Conservation (phyloP, 2,797 vertebrate species). For the Psittacula derbiana region DNA sequence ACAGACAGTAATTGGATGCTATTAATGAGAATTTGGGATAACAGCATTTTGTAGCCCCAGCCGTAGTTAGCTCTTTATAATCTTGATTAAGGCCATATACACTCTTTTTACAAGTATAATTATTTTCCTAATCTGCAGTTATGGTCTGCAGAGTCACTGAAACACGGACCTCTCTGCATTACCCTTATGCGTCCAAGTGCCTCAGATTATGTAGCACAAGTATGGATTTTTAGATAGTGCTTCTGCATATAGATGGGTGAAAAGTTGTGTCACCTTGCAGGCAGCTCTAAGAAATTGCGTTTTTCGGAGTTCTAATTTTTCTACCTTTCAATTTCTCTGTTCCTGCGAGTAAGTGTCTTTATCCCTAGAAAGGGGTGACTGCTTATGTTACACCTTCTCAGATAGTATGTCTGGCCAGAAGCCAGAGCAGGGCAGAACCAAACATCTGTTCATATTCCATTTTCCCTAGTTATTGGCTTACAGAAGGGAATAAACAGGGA, state of each 20-base stretch:
- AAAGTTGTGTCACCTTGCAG: not conserved
- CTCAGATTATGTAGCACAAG: not conserved
- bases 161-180: not conserved
- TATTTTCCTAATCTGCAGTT: slow-evolving; percentile 29
- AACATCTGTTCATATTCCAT: not conserved
- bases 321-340: not conserved
- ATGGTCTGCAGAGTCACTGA: not conserved
- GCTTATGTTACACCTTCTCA: not conserved
- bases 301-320: not conserved
- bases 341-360: not conserved
- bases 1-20: slow-evolving; percentile 18
- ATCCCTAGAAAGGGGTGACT: not conserved
- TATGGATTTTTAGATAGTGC: not conserved
- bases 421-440: not conserved
- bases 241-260: not conserved
- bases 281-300: not conserved
- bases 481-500: not conserved
- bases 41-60: slow-evolving; percentile 21
- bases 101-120: not conserved
- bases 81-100: not conserved
- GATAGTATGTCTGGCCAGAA: not conserved
- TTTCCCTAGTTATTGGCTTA: not conserved
- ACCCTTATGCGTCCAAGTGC: not conserved
- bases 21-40: slow-evolving; percentile 51
- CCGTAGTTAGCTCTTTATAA: slow-evolving; percentile 5